Evolutionary conservation across 2,113 vertebrate genomes (phyloP).

Genomic region (Geococcyx californianus): DNA sequence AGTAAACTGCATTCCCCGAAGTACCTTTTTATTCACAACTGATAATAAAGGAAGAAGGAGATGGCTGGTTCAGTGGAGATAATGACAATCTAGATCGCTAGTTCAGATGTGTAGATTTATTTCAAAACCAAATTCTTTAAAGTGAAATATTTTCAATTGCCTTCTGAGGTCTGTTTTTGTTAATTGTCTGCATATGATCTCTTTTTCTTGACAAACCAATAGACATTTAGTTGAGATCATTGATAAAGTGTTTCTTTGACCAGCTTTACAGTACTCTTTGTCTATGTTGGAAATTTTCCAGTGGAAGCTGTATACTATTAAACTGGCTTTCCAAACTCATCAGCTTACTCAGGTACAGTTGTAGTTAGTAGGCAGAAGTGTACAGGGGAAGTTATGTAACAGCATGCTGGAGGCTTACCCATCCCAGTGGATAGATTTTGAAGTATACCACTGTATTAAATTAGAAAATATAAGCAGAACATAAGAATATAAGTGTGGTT

Average conservation of each 20-base stretch:
- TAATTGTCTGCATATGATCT: not conserved
- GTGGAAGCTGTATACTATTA: not conserved
- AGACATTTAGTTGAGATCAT: not conserved
- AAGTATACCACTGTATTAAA: not conserved
- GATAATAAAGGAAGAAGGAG: not conserved
- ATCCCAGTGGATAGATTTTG: not conserved
- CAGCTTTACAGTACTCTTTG: not conserved
- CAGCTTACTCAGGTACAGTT: not conserved
- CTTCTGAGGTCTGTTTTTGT: not conserved
- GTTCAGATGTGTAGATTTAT: not conserved
- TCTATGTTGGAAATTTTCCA: not conserved
- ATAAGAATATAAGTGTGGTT: not conserved
- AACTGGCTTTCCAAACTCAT: not conserved
- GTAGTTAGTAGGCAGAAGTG: not conserved
- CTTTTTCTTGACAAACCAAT: not conserved
- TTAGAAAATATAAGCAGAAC: not conserved
- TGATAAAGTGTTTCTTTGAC: not conserved
- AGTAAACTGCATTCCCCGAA: not conserved
- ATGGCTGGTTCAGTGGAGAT: not conserved
- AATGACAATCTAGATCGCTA: not conserved
- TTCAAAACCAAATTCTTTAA: not conserved
- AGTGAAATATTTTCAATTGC: not conserved
- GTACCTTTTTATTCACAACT: not conserved
- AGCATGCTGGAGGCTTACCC: not conserved
- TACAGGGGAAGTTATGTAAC: not conserved